phyloP scores from a whole-genome alignment of 2,888 invertebrate species.

The Trissonchulus sp. region DNA sequence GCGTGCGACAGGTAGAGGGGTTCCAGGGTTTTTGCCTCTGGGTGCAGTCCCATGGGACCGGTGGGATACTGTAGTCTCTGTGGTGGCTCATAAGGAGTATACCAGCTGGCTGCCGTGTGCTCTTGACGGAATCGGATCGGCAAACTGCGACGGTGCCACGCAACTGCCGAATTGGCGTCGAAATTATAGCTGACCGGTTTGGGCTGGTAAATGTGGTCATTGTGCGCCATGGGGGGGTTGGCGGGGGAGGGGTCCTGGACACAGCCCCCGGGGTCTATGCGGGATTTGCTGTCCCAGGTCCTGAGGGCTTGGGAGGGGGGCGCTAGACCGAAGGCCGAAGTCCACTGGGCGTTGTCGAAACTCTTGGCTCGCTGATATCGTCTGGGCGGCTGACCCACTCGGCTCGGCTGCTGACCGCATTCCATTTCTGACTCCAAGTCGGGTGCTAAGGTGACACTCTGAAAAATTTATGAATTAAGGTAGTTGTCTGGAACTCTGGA shows the following conservation, averaged over 20 bases:
- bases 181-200: neutral
- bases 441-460: no score
- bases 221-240: no score
- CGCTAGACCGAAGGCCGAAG: neutral
- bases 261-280: no score
- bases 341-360: neutral
- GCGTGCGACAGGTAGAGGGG: neutral
- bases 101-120: neutral
- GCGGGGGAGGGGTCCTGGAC: no score
- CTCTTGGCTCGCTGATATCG: neutral
- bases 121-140: conserved; percentile 18
- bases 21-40: neutral
- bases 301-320: neutral
- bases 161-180: conserved; percentile 26
- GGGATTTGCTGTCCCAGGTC: no score
- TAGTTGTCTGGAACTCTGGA: no score
- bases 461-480: no score
- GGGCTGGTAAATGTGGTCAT: neutral
- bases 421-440: no score
- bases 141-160: conserved; percentile 25
- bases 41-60: neutral
- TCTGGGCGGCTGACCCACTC: neutral
- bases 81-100: neutral
- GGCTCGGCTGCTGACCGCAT: no score
- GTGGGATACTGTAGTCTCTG: neutral